Evolutionary conservation across 1,140 invertebrate species (phyloP).

Genomic region (Drosophila pachea): DNA sequence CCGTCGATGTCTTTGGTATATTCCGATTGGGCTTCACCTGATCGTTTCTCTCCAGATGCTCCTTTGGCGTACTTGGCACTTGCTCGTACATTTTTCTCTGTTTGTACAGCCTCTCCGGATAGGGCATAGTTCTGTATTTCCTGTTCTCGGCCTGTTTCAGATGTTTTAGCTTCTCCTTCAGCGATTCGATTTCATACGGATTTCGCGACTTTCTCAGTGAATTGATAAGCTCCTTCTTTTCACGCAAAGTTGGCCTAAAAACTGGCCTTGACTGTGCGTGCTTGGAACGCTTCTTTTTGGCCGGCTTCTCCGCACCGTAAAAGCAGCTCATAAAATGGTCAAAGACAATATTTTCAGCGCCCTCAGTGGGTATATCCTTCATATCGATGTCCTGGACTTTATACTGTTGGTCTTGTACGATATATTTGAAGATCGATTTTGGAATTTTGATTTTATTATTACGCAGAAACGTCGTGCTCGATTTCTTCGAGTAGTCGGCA

Average conservation of each 20-base stretch:
- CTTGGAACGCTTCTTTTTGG: conserved; percentile 4
- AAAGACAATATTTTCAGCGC: conserved; percentile 19
- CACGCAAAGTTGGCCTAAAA: background rate
- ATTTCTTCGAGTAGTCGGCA: conserved; percentile 32
- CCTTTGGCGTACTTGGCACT: too few relatives aligned
- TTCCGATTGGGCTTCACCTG: too few relatives aligned
- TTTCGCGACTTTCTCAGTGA: background rate
- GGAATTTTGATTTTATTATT: background rate
- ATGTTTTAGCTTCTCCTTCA: background rate
- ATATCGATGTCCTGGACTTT: background rate
- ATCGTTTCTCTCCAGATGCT: too few relatives aligned
- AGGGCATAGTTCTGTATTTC: background rate
- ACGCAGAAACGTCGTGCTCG: conserved; percentile 19
- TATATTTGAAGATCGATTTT: background rate
- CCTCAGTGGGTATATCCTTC: background rate
- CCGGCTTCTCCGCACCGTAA: background rate
- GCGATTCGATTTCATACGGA: conserved; percentile 24
- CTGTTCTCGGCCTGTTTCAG: background rate
- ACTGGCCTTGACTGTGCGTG: background rate
- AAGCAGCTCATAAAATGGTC: conserved; percentile 41
- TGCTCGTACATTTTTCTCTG: background rate
- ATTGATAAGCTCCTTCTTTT: background rate
- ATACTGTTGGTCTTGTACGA: background rate
- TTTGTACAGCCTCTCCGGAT: background rate
- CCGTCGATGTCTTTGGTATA: too few relatives aligned